These are phyloP conservation scores for Aplocera efformata DNA, from an alignment of 2,888 invertebrate species.

Conservation along the genomic window DNA sequence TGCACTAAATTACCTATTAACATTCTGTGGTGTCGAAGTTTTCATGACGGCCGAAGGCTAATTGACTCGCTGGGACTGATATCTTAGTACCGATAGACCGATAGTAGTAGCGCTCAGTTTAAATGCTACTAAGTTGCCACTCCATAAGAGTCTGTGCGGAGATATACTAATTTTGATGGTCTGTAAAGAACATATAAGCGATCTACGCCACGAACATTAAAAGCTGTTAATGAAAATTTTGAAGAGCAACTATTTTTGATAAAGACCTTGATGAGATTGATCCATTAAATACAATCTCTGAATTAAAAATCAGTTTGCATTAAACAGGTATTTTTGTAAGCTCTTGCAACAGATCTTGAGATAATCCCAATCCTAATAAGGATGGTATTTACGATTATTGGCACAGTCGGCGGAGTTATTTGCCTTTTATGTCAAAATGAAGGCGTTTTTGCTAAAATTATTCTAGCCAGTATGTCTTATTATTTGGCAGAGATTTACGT, in stretches of 20 bases:
- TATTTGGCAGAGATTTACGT: conserved; percentile 5
- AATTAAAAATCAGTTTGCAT: conserved; percentile 17
- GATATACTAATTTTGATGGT: no score
- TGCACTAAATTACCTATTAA: no score
- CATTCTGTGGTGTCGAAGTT: no score
- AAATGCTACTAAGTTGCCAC: no score
- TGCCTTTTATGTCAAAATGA: conserved; percentile 19
- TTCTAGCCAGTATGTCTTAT: conserved; percentile 3
- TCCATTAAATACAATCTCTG: conserved; percentile 20
- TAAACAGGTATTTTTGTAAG: conserved; percentile 17
- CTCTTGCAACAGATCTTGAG: conserved; percentile 21
- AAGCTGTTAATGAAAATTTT: background rate
- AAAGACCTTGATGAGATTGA: conserved; percentile 23
- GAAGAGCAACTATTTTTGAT: background rate
- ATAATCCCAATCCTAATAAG: conserved; percentile 21
- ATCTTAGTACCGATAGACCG: no score
- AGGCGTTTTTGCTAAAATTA: conserved; percentile 12
- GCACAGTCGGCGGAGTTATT: conserved; percentile 16
- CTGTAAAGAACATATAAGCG: no score
- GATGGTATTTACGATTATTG: conserved; percentile 22
- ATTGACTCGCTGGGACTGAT: no score
- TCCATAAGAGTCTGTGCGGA: no score
- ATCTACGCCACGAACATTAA: no score
- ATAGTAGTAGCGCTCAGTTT: no score
- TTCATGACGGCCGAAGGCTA: no score